These are phyloP conservation scores for Sebastes cheni DNA, from an alignment of 2,797 vertebrate genomes.

Conservation along the genomic window DNA sequence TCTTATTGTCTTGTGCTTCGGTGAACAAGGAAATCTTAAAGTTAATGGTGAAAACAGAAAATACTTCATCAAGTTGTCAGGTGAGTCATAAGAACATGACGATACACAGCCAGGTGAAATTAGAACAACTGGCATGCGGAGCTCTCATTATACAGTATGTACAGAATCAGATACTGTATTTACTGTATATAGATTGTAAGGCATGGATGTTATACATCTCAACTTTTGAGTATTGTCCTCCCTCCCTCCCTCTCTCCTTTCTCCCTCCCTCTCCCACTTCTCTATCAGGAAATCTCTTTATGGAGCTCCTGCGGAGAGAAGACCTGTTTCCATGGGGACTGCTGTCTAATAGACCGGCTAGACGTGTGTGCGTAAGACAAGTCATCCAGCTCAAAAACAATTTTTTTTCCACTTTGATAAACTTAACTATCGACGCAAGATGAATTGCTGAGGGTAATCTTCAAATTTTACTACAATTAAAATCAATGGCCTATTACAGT, in stretches of 20 bases:
- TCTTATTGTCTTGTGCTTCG: not conserved
- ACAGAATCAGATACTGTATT: not conserved
- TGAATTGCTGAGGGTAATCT: conserved; percentile 1
- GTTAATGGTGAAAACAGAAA: conserved; percentile 8
- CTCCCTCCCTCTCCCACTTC: not conserved
- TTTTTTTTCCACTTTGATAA: conserved; percentile 35
- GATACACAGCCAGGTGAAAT: not conserved
- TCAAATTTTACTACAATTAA: not conserved
- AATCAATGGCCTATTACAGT: conserved; percentile 9
- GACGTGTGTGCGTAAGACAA: conserved; percentile 56
- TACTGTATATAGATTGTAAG: not conserved
- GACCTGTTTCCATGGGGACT: conserved; percentile 80
- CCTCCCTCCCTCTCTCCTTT: not conserved
- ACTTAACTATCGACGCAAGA: conserved; percentile 31
- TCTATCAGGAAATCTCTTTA: conserved; percentile 73
- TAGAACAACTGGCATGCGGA: not conserved
- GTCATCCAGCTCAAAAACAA: conserved; percentile 35
- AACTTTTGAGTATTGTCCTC: not conserved
- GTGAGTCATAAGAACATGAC: not conserved
- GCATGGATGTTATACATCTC: not conserved
- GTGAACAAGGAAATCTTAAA: conserved; percentile 2
- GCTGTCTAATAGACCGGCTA: conserved; percentile 51
- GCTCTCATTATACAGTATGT: not conserved
- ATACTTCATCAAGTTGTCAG: not conserved
- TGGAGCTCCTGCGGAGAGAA: conserved; percentile 61